Evolutionary conservation across 2,797 vertebrate species (phyloP).

Genomic region (Tokudaia tokunoshimensis): DNA sequence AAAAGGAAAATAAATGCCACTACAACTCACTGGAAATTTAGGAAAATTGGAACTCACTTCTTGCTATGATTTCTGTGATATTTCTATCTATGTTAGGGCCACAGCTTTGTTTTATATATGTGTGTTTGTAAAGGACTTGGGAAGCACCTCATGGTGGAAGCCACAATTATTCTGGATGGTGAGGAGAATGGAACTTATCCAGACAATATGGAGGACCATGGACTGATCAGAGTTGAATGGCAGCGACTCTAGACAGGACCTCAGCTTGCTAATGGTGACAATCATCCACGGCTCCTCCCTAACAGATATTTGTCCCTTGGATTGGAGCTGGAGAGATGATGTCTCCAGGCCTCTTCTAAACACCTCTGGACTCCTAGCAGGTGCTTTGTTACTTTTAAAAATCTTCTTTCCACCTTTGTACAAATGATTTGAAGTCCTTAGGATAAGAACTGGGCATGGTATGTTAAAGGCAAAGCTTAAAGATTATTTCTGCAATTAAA

Average conservation of each 20-base stretch:
- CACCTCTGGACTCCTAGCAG: not conserved
- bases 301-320: accelerated
- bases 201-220: accelerated
- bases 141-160: not conserved
- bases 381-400: not conserved
- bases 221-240: accelerated
- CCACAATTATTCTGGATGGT: accelerated
- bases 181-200: accelerated
- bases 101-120: not conserved
- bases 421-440: not conserved
- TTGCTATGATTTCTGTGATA: not conserved
- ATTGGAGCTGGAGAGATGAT: accelerated
- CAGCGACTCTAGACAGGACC: not conserved
- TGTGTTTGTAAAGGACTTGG: not conserved
- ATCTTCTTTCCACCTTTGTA: not conserved
- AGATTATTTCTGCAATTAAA: not conserved
- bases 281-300: accelerated
- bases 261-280: accelerated
- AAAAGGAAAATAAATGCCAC: not conserved
- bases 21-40: conserved; percentile 57
- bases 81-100: conserved; percentile 50
- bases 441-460: not conserved
- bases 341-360: not conserved
- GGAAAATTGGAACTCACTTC: conserved; percentile 23
- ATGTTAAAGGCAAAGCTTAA: not conserved